Base-by-base conservation (phyloP, 2,797 vertebrate genomes). In the Betta splendens region DNA sequence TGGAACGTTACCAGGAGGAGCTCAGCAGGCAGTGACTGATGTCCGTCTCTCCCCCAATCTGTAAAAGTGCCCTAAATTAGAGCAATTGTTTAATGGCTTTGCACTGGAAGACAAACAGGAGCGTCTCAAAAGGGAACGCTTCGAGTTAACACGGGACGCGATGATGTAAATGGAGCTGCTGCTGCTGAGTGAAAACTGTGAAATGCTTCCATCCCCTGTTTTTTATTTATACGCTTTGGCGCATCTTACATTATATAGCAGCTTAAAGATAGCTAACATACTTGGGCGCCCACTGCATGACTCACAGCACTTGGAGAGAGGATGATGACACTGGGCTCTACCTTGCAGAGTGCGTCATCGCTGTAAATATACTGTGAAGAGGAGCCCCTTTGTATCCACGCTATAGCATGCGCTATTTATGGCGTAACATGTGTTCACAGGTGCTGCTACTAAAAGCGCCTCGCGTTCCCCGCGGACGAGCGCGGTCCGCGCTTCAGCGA, bases 1-100 rank as follows among this genome's bases (percentile, higher is more conserved):
- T 85, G 81, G 71, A 85, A 82, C 81, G 84, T 78, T 70, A 78
- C 42, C 68, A 65, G 65, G 68, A 77, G 76, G n/a, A 72, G 65
- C 66, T 61, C 18, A 26, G 69, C 67, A 73, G 64, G 44, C 77
- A 35, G 70, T 79, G 77, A 84, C 65, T 66, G 78, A 89, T 84
- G 77, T 83, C 72, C 47, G 64, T 76, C 77, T 75, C 56, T 52
- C 52, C 56, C 56, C 64, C 52, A 50, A 26, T 69, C 53, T 78
- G 59, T 68, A 78, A 81, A 80, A 74, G 69, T 57, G 66, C 70
- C 75, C 76, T 74, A 69, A 75, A 77, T 76, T 47, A 64, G 32
- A 72, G 53, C 58, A 72, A 57, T 77, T 79, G 72, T 72, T 68
- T 68, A 70, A 79, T 23, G 38, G 20, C 48, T 63, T 55, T 66